These are phyloP conservation scores for Verasper variegatus DNA, from an alignment of 2,113 vertebrate species.

Conservation along the genomic window DNA sequence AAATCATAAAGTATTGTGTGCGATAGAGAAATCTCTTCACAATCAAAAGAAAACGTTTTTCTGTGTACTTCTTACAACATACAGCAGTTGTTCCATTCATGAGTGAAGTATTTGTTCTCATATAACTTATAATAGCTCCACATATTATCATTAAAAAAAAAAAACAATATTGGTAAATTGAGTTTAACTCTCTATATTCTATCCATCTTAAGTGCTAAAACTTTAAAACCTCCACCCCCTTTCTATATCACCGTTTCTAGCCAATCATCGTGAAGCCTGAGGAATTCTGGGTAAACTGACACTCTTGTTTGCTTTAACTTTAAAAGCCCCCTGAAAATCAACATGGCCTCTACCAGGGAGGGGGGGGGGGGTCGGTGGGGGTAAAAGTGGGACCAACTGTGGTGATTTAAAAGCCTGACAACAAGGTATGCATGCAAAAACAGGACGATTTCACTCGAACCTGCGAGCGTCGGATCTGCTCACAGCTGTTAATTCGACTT, in stretches of 20 bases:
- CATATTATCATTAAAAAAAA: too few species aligned
- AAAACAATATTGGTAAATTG: too few species aligned
- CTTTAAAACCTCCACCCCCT: neutral
- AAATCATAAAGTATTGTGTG: too few species aligned
- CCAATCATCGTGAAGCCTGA: slow-evolving; percentile 32
- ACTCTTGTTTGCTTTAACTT: slow-evolving; percentile 72
- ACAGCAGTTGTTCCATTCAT: too few species aligned
- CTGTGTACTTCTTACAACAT: neutral
- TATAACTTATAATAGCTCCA: too few species aligned
- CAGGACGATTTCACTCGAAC: slow-evolving; percentile 13
- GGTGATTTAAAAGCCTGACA: slow-evolving; percentile 54
- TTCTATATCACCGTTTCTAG: slow-evolving; percentile 9
- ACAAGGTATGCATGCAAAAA: slow-evolving; percentile 34
- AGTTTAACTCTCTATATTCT: too few species aligned
- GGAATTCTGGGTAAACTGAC: slow-evolving; percentile 72
- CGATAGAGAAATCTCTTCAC: too few species aligned
- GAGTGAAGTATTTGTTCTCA: neutral
- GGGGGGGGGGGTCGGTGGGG: slow-evolving; percentile 38
- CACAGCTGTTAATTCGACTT: neutral
- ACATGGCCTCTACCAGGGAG: slow-evolving; percentile 37
- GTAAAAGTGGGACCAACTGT: slow-evolving; percentile 22
- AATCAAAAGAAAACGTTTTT: neutral
- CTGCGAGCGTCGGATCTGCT: neutral
- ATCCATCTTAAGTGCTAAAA: too few species aligned
- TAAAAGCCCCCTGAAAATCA: slow-evolving; percentile 68